A percentile compares a stretch with the other conserved stretches of the same genome.
Evolutionary conservation across 2,888 invertebrate species (phyloP).

Genomic region (Saturnia japonica): DNA sequence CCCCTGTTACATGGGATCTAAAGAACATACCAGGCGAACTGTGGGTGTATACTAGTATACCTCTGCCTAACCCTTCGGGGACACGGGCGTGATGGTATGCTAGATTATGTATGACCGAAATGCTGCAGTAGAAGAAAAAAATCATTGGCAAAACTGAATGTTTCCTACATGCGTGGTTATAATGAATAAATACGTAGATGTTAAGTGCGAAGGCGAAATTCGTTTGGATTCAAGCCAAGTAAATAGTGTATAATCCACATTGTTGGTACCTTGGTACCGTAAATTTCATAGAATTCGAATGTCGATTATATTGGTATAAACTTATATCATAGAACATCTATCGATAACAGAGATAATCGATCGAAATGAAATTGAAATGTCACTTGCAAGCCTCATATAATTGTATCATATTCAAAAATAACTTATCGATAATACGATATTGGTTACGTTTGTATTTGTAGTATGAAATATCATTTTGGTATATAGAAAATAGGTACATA

Average conservation of each 20-base stretch:
- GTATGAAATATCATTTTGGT: too few species aligned
- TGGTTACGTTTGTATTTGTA: neutral
- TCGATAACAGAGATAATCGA: neutral
- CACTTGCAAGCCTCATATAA: neutral
- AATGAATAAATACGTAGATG: constrained; percentile 40
- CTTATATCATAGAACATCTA: neutral
- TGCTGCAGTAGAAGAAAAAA: constrained; percentile 18
- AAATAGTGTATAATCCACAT: constrained; percentile 34
- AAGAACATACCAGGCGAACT: too few species aligned
- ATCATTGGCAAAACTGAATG: constrained; percentile 24
- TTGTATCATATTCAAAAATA: neutral
- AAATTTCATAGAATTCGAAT: constrained; percentile 15
- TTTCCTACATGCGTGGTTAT: constrained; percentile 32
- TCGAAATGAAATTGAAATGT: constrained; percentile 10
- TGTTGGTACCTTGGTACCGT: constrained; percentile 12
- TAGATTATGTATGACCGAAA: neutral
- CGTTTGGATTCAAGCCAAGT: constrained; percentile 46
- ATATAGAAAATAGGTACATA: too few species aligned
- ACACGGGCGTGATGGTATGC: too few species aligned
- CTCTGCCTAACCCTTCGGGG: too few species aligned
- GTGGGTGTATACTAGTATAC: too few species aligned
- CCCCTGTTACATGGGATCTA: too few species aligned
- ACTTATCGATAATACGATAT: neutral
- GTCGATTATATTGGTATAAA: constrained; percentile 5
- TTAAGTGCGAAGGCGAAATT: constrained; percentile 31